Evolutionary conservation across 2,113 vertebrate species (phyloP), one percentile per base, ranked within the genome.

Genomic region (Pithys albifrons): DNA sequence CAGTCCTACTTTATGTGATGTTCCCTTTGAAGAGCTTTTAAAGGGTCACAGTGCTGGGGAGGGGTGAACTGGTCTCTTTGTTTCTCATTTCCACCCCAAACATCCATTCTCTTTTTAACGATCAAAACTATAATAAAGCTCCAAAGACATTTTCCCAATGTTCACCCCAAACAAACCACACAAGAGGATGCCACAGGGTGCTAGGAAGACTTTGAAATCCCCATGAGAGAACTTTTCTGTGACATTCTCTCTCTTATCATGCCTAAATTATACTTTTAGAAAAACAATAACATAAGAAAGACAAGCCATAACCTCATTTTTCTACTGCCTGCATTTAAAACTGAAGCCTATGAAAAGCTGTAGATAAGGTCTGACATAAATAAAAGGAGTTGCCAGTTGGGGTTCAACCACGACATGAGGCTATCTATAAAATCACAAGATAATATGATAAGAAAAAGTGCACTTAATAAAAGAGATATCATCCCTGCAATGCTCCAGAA

Each of bases 81-180:
- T 87, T 83, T 83, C 83, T 77, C 76, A 52, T 85, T 93, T 79
- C 71, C 64, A 95, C 67, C 58, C 77, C 41, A 94, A 92, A 82
- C 45, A 72, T 51, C 15, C 46, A 91, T 57, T 89, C 73, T 73
- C 72, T 69, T 89, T 54, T 84, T 22, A 91, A 77, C 1, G 0
- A 57, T 69, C 66, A 62, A 82, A 93, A 79, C 31, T 49, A 2
- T 12, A 89, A 48, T 16, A 39, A 91, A 86, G 29, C 84, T 95
- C 73, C 80, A 85, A 76, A 79, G 74, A 57, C 87, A 19, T 85
- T 87, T 95, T 79, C 52, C 66, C 62, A 57, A 48, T 52, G 49
- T 66, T 90, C 62, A 72, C 37, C 89, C 74, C 45, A 57, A 76
- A 91, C 31, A 89, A 95, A 54, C 37, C 48, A 75, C 52, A 65